Conservation (phyloP, 2,113 vertebrate genomes). For the Lophochroa leadbeateri region DNA sequence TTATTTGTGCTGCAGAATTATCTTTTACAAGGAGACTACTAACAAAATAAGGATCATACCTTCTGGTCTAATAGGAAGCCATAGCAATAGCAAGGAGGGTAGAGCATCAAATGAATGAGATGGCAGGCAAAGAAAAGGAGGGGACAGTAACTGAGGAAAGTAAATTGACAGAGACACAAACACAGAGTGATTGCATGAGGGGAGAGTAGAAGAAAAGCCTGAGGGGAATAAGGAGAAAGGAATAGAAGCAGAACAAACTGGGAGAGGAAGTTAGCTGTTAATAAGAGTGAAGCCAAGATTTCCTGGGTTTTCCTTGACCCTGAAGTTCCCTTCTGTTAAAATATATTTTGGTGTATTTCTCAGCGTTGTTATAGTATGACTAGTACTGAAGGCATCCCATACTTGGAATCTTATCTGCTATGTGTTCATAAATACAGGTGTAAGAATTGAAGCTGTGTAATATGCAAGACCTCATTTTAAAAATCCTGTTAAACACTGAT, state of each 20-base stretch:
- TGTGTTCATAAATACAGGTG: background rate
- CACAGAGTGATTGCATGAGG: background rate
- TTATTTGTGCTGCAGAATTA: background rate
- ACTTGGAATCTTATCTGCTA: background rate
- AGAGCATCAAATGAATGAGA: background rate
- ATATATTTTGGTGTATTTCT: background rate
- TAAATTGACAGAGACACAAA: background rate
- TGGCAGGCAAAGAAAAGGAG: background rate
- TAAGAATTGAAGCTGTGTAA: background rate
- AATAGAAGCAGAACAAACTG: background rate
- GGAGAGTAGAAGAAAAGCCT: background rate
- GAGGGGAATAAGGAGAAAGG: background rate
- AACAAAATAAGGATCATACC: background rate
- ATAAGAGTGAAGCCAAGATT: background rate
- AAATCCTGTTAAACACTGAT: background rate
- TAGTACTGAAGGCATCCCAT: background rate
- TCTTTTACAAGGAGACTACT: background rate
- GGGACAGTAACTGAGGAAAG: background rate
- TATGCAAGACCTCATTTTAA: background rate
- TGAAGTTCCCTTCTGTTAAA: background rate
- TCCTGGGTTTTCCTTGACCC: background rate
- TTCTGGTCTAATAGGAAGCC: background rate
- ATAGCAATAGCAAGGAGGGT: background rate
- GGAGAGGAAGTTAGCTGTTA: background rate
- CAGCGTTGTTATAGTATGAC: accelerated